These are phyloP conservation scores for Hirundo rustica DNA, from an alignment of 2,797 vertebrate genomes.

Conservation along the genomic window DNA sequence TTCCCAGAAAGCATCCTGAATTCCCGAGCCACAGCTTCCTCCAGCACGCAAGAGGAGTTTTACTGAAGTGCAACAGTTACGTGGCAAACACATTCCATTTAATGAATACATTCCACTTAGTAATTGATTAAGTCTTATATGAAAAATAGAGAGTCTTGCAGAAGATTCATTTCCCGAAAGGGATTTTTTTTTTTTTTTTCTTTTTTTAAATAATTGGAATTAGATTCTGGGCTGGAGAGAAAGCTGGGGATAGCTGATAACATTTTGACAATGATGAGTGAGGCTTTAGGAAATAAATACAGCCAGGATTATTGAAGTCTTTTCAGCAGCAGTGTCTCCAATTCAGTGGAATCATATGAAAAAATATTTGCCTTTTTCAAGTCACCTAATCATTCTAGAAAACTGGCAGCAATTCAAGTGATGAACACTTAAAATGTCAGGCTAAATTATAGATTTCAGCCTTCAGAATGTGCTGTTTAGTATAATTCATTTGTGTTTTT, in stretches of 20 bases:
- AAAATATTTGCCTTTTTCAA: conserved; percentile 64
- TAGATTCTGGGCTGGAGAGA: conserved; percentile 51
- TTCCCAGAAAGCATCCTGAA: neutral
- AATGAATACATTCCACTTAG: conserved; percentile 27
- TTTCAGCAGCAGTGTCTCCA: conserved; percentile 45
- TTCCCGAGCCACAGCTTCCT: neutral
- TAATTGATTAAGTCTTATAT: conserved; percentile 55
- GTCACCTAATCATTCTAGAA: conserved; percentile 67
- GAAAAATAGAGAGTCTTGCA: conserved; percentile 26
- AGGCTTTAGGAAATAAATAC: conserved; percentile 63
- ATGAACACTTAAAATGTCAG: conserved; percentile 59
- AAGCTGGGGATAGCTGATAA: conserved; percentile 47
- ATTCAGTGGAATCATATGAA: conserved; percentile 55
- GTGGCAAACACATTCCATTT: neutral
- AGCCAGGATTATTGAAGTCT: conserved; percentile 58
- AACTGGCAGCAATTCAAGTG: conserved; percentile 68
- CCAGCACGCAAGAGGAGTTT: neutral
- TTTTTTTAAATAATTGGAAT: conserved; percentile 10
- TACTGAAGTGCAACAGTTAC: neutral
- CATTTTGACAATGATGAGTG: conserved; percentile 59
- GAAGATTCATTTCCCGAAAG: conserved; percentile 48
- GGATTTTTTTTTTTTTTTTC: neutral
- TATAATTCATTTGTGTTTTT: conserved; percentile 25
- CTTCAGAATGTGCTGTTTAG: conserved; percentile 19
- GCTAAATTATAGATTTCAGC: conserved; percentile 34